Base-by-base conservation (phyloP, 2,113 vertebrate genomes). In the Nematolebias whitei region DNA sequence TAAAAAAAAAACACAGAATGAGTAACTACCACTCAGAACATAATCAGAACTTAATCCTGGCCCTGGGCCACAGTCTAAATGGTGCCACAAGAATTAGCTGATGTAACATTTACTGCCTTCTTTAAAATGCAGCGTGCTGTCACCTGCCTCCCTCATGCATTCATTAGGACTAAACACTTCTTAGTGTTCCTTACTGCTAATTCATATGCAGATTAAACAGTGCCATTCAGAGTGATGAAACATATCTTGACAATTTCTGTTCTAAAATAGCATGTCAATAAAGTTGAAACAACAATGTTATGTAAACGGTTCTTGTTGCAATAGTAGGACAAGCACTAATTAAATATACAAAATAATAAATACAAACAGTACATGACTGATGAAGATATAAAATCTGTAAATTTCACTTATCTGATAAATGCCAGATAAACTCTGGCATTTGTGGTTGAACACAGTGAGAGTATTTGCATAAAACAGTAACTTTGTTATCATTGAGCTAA, bases 11-110 rank as follows among this genome's bases (percentile, higher is more conserved):
- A 59, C 39, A 64, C 55, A 60, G 16, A 59, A 67, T 58, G 69
- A 70, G 18, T 20, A 59, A 68, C 18, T 41, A 18, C 51, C 32
- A 35, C 64, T 72, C 54, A 45, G 49, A 38, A 35, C 63, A 56
- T 38, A 60, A 64, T 15, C 53, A 41, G 35, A 72, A 61, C 54
- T 32, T 68, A 80, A 48, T 80, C 49, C 20, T 58, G 39, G 45
- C 66, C 39, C 1, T 9, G 38, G 26, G 54, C 53, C 58, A 43
- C 29, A 26, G 64, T 4, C 58, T 59, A 44, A 68, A 64, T 59
- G 24, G 52, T 38, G 53, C 50, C 53, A 40, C 49, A 50, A 58
- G 67, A 58, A 58, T 54, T 43, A 44, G 29, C 16, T 24, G 50
- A 18, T 56, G 57, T 43, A 70, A 47, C 54, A 70, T 65, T 71